phyloP scores from a whole-genome alignment of 1,140 invertebrate genomes.

The Rhyzopertha dominica region DNA sequence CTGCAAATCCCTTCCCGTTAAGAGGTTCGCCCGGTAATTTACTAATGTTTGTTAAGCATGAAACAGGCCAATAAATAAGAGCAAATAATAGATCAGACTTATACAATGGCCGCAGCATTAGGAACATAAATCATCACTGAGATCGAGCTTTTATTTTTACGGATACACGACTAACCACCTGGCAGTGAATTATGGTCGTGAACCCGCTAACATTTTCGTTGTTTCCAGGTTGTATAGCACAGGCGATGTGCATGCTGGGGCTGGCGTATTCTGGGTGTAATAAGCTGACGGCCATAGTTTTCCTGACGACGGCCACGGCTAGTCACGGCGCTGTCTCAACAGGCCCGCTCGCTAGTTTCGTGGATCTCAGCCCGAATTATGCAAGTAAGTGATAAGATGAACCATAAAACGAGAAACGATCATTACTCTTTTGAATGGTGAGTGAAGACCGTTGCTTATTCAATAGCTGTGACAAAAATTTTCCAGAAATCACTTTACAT shows the following conservation, averaged over 20 bases:
- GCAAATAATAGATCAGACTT: no score
- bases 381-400: conserved; percentile 47
- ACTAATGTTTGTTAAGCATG: no score
- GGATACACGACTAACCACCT: no score
- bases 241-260: conserved; percentile 52
- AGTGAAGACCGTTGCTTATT: not conserved
- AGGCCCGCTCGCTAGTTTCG: conserved; percentile 56
- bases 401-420: conserved; percentile 2
- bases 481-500: not conserved
- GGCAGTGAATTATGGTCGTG: no score
- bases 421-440: not conserved
- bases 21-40: no score
- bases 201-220: no score
- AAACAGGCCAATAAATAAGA: no score
- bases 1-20: no score
- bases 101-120: no score
- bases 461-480: not conserved
- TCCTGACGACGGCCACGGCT: conserved; percentile 57
- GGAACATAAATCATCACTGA: no score
- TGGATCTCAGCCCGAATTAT: conserved; percentile 66
- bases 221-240: conserved; percentile 37
- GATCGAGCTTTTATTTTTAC: no score
- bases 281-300: conserved; percentile 53
- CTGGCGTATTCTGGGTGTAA: conserved; percentile 61
- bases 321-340: conserved; percentile 62